Evolutionary conservation across 1,140 invertebrate species (phyloP).

Genomic region (Papilio polytes): DNA sequence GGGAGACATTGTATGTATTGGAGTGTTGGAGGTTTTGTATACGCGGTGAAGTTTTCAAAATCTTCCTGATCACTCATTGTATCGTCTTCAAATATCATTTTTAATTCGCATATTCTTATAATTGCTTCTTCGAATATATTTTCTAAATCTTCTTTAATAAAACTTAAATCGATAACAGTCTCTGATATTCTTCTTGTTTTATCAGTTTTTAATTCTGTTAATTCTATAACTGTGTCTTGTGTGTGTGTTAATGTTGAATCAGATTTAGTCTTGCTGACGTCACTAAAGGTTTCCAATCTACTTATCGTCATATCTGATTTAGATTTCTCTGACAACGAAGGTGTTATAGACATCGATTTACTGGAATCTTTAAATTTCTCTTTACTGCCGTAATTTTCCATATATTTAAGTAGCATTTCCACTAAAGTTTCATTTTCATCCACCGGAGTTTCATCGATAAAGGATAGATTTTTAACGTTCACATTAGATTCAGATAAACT

Average conservation of each 20-base stretch:
- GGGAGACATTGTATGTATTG: constrained; percentile 65
- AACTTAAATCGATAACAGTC: constrained; percentile 71
- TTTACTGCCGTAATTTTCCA: constrained; percentile 74
- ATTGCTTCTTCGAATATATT: constrained; percentile 72
- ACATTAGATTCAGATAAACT: constrained; percentile 74
- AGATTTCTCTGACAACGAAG: constrained; percentile 75
- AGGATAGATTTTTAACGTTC: constrained; percentile 74
- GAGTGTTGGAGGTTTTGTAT: constrained; percentile 69
- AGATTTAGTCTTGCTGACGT: constrained; percentile 78
- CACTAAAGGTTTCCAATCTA: constrained; percentile 77
- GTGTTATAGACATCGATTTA: constrained; percentile 68
- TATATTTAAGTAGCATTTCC: constrained; percentile 79
- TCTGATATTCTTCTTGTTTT: constrained; percentile 68
- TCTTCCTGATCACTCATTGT: constrained; percentile 77
- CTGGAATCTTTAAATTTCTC: constrained; percentile 61
- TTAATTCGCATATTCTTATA: constrained; percentile 58
- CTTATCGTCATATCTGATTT: constrained; percentile 82
- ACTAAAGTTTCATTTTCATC: constrained; percentile 77
- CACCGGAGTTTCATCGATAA: constrained; percentile 79
- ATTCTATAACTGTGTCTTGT: constrained; percentile 78
- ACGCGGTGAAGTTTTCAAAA: constrained; percentile 71
- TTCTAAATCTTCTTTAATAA: constrained; percentile 76
- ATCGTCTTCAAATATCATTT: constrained; percentile 65
- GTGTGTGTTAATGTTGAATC: constrained; percentile 76
- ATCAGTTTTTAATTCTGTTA: constrained; percentile 55